These are phyloP conservation scores for Acipenser transmontanus DNA, from an alignment of 2,797 vertebrate genomes.

Conservation along the genomic window DNA sequence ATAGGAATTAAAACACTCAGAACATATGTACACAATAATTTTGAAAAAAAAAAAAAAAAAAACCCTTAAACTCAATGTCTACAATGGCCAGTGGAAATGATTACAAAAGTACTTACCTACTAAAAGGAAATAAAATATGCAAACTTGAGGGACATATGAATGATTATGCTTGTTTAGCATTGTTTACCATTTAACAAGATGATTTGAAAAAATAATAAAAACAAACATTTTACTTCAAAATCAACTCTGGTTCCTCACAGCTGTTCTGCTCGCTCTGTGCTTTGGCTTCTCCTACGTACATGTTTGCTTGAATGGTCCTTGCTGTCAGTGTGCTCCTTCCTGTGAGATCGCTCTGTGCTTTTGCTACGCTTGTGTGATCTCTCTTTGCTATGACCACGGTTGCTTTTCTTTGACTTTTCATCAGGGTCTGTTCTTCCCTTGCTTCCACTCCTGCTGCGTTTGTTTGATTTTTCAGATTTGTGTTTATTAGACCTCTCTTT, in stretches of 20 bases:
- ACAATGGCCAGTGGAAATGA: constrained; percentile 57
- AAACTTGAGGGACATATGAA: constrained; percentile 51
- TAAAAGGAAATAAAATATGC: constrained; percentile 58
- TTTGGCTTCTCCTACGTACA: constrained; percentile 72
- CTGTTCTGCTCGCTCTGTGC: constrained; percentile 68
- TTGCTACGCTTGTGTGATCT: constrained; percentile 62
- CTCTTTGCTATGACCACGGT: constrained; percentile 77
- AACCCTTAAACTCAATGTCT: constrained; percentile 12
- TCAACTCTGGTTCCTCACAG: constrained; percentile 62
- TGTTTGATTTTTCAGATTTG: too few relatives aligned
- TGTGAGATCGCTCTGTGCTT: constrained; percentile 73
- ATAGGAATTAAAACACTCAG: constrained; percentile 81
- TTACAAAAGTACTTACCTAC: constrained; percentile 78
- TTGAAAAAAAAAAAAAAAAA: constrained; percentile 59
- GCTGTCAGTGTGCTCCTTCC: constrained; percentile 69
- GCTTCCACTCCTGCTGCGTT: constrained; percentile 57
- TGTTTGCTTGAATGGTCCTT: constrained; percentile 74
- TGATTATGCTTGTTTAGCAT: constrained; percentile 50
- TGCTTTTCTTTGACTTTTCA: constrained; percentile 78
- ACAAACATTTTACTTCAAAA: constrained; percentile 56
- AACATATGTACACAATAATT: constrained; percentile 85
- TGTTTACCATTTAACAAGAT: constrained; percentile 45
- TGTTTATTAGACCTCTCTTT: too few relatives aligned
- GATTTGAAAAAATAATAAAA: constrained; percentile 28
- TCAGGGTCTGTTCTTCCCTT: constrained; percentile 64